Evolutionary conservation across 2,797 vertebrate genomes (phyloP), one percentile per base, ranked within the genome.

Genomic region (Mionectes olivaceus): DNA sequence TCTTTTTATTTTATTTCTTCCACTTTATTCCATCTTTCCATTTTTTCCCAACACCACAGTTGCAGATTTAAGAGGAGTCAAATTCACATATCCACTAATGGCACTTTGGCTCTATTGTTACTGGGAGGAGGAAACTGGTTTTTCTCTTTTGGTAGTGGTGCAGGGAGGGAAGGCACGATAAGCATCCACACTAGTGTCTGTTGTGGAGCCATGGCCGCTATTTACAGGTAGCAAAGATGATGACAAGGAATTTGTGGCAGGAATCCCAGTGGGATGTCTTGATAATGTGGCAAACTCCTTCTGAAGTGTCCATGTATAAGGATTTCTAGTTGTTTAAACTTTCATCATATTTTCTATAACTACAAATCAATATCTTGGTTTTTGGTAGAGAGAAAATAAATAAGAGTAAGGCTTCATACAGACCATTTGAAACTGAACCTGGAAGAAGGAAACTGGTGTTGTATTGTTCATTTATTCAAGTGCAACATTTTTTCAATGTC

Each of bases 351-450:
- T 87, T 87, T 73, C 46, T 65, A 6, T 19, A 65, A 15, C 30
- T 61, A 11, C 3, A 3, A 67, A 53, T 60, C 60, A 49, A 0
- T 39, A 39, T 37, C 33, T 46, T 83, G 23, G 0, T 1, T 56
- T 91, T 80, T 44, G 6, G 19, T 27, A 65, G 44, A 56, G 22
- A 49, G 55, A 60, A 80, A 64, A 65, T 17, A 24, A 82, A 6
- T 57, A 49, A 79, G 47, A 17, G 22, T 76, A 22, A 55, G 50
- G 12, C 19, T 77, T 70, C 52, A 33, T 49, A 14, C 1, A 63
- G 46, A 11, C 21, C 1, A 4, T 70, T 69, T 82, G 78, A 83
- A 92, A 33, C 17, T 37, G 57, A 46, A 56, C 15, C 19, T 69
- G 35, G 22, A 27, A 55, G 55, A 71, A 47, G 32, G 25, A 61